phyloP scores from a whole-genome alignment of 2,888 invertebrate genomes.

The Noctua janthe region DNA sequence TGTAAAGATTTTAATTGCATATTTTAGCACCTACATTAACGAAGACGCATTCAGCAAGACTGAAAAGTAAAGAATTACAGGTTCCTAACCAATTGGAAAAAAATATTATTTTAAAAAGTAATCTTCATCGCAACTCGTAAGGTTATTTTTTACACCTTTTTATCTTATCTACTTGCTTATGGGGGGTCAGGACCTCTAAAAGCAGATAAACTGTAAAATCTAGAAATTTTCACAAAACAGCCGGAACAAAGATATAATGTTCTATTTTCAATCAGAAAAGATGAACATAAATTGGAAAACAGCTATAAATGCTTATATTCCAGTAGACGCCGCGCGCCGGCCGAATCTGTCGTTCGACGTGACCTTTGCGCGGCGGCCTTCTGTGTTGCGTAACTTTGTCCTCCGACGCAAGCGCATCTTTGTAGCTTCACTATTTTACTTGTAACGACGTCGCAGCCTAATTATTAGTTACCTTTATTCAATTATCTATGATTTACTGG shows the following conservation, averaged over 20 bases:
- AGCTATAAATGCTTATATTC: constrained; percentile 44
- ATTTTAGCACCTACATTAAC: neutral
- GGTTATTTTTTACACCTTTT: neutral
- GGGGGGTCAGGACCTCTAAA: no score
- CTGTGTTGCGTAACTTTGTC: constrained; percentile 70
- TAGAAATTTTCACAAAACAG: neutral
- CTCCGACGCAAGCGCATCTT: constrained; percentile 66
- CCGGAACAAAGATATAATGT: neutral
- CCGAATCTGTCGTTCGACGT: constrained; percentile 60
- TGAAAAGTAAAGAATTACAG: neutral
- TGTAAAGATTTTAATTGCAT: constrained; percentile 6
- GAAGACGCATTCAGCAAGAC: neutral
- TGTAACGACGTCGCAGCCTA: constrained; percentile 52
- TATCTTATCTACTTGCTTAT: no score
- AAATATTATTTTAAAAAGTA: neutral
- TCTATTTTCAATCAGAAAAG: neutral
- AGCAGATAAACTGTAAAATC: neutral
- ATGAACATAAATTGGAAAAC: constrained; percentile 17
- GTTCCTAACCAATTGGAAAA: neutral
- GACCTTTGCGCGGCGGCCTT: constrained; percentile 73
- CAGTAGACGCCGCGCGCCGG: constrained; percentile 46
- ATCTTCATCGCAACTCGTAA: neutral
- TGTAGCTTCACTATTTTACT: constrained; percentile 57
- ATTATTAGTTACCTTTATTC: constrained; percentile 37
- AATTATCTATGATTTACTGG: constrained; percentile 28